These are phyloP conservation scores for Zaprionus tsacasi DNA, from an alignment of 1,140 invertebrate genomes.

Conservation along the genomic window DNA sequence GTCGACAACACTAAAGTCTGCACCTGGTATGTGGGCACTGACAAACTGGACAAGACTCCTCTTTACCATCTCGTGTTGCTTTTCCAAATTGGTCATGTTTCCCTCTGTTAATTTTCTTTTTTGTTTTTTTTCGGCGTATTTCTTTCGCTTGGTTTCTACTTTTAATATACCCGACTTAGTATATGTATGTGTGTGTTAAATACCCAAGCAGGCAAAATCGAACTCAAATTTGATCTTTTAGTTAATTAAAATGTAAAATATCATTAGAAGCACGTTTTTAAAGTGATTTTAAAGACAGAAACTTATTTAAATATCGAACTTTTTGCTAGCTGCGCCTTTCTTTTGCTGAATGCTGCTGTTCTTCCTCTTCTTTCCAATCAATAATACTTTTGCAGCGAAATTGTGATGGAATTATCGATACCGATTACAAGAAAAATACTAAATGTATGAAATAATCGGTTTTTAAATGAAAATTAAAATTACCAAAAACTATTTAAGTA, in stretches of 20 bases:
- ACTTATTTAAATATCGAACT: constrained; percentile 51
- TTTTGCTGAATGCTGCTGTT: constrained; percentile 55
- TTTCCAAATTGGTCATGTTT: constrained; percentile 87
- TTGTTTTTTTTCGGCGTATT: constrained; percentile 44
- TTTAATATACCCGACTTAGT: constrained; percentile 14
- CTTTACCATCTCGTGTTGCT: constrained; percentile 91
- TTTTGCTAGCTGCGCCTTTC: constrained; percentile 67
- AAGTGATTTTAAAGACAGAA: constrained; percentile 29
- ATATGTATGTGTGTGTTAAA: constrained; percentile 3
- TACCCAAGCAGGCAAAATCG: background rate
- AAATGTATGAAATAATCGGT: background rate
- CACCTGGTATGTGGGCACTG: constrained; percentile 90
- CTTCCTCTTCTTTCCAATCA: constrained; percentile 67
- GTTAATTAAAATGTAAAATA: background rate
- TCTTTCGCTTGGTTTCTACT: constrained; percentile 4
- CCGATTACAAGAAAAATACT: constrained; percentile 22
- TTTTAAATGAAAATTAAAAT: background rate
- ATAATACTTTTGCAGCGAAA: constrained; percentile 57
- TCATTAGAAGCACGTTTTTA: constrained; percentile 16
- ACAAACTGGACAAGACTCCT: constrained; percentile 92
- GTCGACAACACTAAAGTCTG: constrained; percentile 92
- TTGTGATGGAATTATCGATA: constrained; percentile 21
- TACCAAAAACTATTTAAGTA: no score
- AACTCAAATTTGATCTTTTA: constrained; percentile 11
- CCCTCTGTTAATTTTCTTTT: constrained; percentile 5